A percentile compares a stretch with the other conserved stretches of the same genome.
These are phyloP conservation scores for Athalia circularis DNA, from an alignment of 2,888 invertebrate species.

Conservation along the genomic window DNA sequence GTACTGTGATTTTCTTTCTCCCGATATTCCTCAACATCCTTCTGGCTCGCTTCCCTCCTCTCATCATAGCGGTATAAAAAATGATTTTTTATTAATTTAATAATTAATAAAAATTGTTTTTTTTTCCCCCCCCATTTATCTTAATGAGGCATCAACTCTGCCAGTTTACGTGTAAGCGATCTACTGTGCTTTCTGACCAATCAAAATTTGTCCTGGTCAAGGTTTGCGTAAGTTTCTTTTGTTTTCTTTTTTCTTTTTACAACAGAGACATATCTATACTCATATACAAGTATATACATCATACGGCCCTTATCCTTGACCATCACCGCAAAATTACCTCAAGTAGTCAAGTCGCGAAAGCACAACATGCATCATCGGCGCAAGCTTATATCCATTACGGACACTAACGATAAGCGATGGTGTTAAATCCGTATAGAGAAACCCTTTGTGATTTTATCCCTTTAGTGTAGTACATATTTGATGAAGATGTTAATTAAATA, in stretches of 20 bases:
- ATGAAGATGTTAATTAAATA: background rate
- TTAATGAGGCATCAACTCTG: background rate
- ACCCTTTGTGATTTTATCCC: too few relatives aligned
- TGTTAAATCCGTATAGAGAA: too few relatives aligned
- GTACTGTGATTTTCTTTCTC: too few relatives aligned
- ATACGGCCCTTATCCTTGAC: conserved; percentile 7
- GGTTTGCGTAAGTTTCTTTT: background rate
- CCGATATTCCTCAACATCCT: too few relatives aligned
- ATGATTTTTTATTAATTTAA: too few relatives aligned
- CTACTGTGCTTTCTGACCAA: conserved; percentile 66
- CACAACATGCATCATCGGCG: conserved; percentile 75
- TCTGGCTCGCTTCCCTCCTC: too few relatives aligned
- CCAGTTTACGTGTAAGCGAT: conserved; percentile 56
- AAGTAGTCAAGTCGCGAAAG: conserved; percentile 67
- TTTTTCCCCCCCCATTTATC: too few relatives aligned
- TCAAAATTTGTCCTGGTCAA: conserved; percentile 62
- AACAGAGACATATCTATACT: background rate
- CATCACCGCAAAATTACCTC: conserved; percentile 31
- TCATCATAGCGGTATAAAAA: too few relatives aligned
- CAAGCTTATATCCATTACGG: conserved; percentile 69
- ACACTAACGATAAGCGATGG: conserved; percentile 28
- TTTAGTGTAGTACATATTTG: background rate
- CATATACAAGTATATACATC: too few relatives aligned
- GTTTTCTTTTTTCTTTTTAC: background rate
- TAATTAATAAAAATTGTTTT: too few relatives aligned